Evolutionary conservation across 2,888 invertebrate genomes (phyloP).

Genomic region (Coenonympha arcania): DNA sequence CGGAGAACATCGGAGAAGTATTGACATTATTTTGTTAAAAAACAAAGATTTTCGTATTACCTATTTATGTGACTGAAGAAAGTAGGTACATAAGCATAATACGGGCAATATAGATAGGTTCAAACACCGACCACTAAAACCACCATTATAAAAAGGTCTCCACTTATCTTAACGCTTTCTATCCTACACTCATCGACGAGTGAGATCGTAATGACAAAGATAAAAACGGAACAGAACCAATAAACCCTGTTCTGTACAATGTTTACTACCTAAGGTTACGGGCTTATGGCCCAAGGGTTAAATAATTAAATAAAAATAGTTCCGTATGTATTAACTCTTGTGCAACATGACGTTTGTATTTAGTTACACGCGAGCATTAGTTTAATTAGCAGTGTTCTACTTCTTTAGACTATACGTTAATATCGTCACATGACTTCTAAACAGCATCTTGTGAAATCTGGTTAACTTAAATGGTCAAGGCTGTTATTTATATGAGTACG

Average conservation of each 20-base stretch:
- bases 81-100: too few species aligned
- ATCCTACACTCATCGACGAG: too few species aligned
- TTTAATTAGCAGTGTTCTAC: slow-evolving; percentile 27
- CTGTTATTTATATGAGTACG: too few species aligned
- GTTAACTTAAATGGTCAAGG: neutral
- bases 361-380: slow-evolving; percentile 24
- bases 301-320: neutral
- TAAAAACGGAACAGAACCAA: neutral
- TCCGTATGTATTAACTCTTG: neutral
- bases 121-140: too few species aligned
- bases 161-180: too few species aligned
- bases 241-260: neutral
- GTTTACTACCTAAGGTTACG: neutral
- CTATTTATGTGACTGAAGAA: too few species aligned
- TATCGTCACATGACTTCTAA: slow-evolving; percentile 52
- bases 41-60: too few species aligned
- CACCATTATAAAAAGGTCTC: too few species aligned
- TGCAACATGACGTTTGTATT: slow-evolving; percentile 4
- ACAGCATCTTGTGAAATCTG: slow-evolving; percentile 27
- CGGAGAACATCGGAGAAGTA: too few species aligned
- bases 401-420: slow-evolving; percentile 39
- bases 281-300: neutral
- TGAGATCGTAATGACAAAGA: too few species aligned
- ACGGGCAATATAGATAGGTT: too few species aligned
- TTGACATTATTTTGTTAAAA: too few species aligned